Evolutionary conservation across 2,113 vertebrate species (phyloP), one percentile per base, ranked within the genome.

Genomic region (Hippocampus zosterae): DNA sequence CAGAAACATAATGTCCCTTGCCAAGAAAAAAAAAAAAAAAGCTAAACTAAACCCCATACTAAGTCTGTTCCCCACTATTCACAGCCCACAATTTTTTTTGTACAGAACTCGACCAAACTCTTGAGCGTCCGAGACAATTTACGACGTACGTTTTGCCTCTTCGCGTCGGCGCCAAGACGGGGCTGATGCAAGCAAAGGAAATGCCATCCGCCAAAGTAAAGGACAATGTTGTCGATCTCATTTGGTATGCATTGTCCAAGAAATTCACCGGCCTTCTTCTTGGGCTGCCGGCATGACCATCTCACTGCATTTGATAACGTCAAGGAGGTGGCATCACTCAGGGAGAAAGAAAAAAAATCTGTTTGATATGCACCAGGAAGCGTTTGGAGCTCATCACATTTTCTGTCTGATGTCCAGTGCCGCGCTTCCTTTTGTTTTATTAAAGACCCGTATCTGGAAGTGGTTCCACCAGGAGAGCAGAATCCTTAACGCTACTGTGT

Each of bases 351-450:
- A 37, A 78, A 77, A 4, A 33, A 79, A 72, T 85, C 82, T 85
- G 80, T 72, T 87, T 88, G 80, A 82, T 85, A 88, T 87, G 78
- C 83, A n/a, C 69, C 33, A 59, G 69, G 77, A 79, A 70, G 78
- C 80, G 74, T 88, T 81, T 79, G 81, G 66, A 77, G 74, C 87
- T 84, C 80, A 85, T 86, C 80, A 77, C 77, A 85, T 85, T 90
- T 86, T 78, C 87, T 72, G 81, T 78, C 75, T 78, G 75, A 86
- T 78, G 84, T 88, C 81, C 85, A 77, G 67, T 74, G 74, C 63
- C 65, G 69, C 82, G 75, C 70, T 85, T 84, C 33, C 33, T 37
- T 37, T 37, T 37, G 33, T 37, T 37, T 18, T 50, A 50, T 50
- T 16, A 50, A 5, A 50, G 46, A 13, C 46, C 46, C 16, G 12